Evolutionary conservation across 2,797 vertebrate genomes (phyloP), one percentile per base, ranked within the genome.

Genomic region (Mormyrus hasselquistii): DNA sequence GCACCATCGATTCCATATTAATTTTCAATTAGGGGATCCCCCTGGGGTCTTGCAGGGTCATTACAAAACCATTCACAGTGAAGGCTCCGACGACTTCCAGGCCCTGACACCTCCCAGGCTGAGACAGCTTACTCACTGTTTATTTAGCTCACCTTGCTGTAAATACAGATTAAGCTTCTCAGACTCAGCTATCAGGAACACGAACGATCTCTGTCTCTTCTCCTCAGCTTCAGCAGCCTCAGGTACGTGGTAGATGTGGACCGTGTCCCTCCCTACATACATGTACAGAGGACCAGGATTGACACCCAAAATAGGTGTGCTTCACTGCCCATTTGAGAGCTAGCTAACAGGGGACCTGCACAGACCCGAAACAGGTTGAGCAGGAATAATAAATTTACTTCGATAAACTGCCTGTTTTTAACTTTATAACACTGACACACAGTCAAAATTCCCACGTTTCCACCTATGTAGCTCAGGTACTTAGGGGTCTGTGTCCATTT

Each of bases 11-110:
- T 99, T 97, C 94, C 91, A 97, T 99, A 99, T 99, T 99, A 99
- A 99, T 99, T 99, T 99, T 99, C 98, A 99, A 99, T 99, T 99
- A 99, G 97, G 96, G 96, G 98, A 98, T 97, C 97, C 98, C 98
- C 98, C 90, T 95, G 97, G 97, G 98, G 97, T 97, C 96, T 97
- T 95, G 92, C 94, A 96, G 96, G 97, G 97, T 99, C 98, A 99
- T 98, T 99, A 98, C 94, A 94, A 94, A 97, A 96, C 97, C 96
- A 97, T 96, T 96, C 95, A 96, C 93, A 96, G 97, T 95, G 95
- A 97, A 96, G 96, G 96, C 95, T 95, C 94, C 94, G 95, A 95
- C 96, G 96, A 96, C 95, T 96, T 96, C 95, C 95, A 96, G 93
- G 94, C 95, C 96, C 96, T 95, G 96, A 97, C 91, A 94, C 96